A percentile compares a stretch with the other conserved stretches of the same genome.
Evolutionary conservation across 2,888 invertebrate genomes (phyloP).

Genomic region (Unio pictorum): DNA sequence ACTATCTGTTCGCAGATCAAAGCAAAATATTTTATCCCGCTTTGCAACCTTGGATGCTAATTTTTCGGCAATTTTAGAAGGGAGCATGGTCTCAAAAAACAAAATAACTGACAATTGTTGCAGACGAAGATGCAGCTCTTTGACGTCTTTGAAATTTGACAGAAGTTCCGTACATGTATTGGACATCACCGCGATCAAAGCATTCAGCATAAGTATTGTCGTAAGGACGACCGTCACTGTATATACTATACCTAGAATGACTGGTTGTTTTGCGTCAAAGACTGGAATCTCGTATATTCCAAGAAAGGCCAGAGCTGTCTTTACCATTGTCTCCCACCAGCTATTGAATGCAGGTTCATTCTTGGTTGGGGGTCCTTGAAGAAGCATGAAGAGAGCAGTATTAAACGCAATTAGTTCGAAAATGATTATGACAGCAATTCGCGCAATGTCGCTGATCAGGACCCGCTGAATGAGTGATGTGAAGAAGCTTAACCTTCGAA

Average conservation of each 20-base stretch:
- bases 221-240: slow-evolving; percentile 43
- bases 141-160: slow-evolving; percentile 26
- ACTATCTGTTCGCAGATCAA: too few relatives aligned
- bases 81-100: slow-evolving; percentile 33
- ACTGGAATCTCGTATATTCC: slow-evolving; percentile 37
- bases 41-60: too few relatives aligned
- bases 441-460: too few relatives aligned
- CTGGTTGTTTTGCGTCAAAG: slow-evolving; percentile 35
- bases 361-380: slow-evolving; percentile 25
- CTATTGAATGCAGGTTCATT: slow-evolving; percentile 25
- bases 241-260: slow-evolving; percentile 37
- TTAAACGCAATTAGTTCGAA: slow-evolving; percentile 46
- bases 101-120: slow-evolving; percentile 35
- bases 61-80: neutral
- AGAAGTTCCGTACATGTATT: slow-evolving; percentile 41
- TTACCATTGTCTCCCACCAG: too few relatives aligned
- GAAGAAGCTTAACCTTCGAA: too few relatives aligned
- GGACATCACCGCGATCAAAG: slow-evolving; percentile 53
- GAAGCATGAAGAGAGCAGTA: too few relatives aligned
- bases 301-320: too few relatives aligned
- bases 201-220: slow-evolving; percentile 48
- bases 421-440: slow-evolving; percentile 38
- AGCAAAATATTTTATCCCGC: too few relatives aligned
- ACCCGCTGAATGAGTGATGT: too few relatives aligned
- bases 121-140: slow-evolving; percentile 33